phyloP scores from a whole-genome alignment of 2,888 invertebrate genomes.

The Osmoderma eremita region DNA sequence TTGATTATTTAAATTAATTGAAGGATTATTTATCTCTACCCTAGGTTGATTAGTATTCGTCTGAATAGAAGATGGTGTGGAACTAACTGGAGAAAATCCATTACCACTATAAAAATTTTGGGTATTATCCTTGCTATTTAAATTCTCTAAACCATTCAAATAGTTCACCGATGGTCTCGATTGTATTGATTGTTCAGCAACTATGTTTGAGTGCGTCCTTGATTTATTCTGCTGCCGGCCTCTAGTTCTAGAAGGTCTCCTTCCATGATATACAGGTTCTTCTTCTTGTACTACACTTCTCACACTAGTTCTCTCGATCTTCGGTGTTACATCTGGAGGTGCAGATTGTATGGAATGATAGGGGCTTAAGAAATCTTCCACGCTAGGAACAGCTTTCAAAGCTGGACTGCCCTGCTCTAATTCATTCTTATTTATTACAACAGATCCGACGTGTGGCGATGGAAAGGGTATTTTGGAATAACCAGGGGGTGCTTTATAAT shows the following conservation, averaged over 20 bases:
- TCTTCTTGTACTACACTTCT: neutral
- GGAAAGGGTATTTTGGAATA: constrained; percentile 88
- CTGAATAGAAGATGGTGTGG: neutral
- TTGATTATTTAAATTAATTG: constrained; percentile 18
- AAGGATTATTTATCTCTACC: constrained; percentile 26
- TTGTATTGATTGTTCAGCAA: constrained; percentile 15
- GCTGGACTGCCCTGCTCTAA: constrained; percentile 1
- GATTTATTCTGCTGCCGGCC: constrained; percentile 34
- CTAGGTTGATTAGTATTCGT: neutral
- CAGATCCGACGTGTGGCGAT: constrained; percentile 87
- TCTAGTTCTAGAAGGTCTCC: constrained; percentile 30
- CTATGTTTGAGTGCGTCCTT: constrained; percentile 4
- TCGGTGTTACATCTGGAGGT: neutral
- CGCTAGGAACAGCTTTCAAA: constrained; percentile 17
- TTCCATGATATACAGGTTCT: constrained; percentile 11
- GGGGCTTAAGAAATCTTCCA: constrained; percentile 24
- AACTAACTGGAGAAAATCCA: constrained; percentile 5
- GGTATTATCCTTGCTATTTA: constrained; percentile 6
- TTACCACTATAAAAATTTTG: neutral
- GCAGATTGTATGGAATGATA: constrained; percentile 1
- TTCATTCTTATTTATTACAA: constrained; percentile 66
- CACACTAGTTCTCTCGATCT: neutral
- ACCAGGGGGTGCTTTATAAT: constrained; percentile 84
- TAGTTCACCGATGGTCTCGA: neutral
- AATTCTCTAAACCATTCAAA: neutral